These are phyloP conservation scores for Isichthys henryi DNA, from an alignment of 2,113 vertebrate genomes.

Conservation along the genomic window DNA sequence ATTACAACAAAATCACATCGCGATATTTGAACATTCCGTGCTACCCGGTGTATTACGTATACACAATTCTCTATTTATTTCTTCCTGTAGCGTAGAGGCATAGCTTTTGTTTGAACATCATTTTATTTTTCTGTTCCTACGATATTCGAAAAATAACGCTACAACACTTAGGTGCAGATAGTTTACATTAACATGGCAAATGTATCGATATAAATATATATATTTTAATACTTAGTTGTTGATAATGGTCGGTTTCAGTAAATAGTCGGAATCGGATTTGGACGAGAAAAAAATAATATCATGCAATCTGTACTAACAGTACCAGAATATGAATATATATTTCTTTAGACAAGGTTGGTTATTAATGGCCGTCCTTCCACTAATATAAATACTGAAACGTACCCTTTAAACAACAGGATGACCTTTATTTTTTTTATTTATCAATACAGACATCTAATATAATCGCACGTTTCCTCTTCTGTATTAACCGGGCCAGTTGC, in stretches of 20 bases:
- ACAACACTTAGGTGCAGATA: not conserved
- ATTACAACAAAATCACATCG: not conserved
- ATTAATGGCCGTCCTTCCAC: not conserved
- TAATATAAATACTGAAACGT: not conserved
- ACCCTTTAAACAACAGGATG: not conserved
- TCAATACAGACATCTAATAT: not conserved
- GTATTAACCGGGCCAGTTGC: not conserved
- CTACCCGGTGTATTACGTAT: not conserved
- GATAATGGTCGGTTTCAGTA: not conserved
- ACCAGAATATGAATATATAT: no score
- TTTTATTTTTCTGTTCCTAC: not conserved
- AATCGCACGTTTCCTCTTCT: not conserved
- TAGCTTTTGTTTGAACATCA: not conserved
- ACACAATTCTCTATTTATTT: not conserved
- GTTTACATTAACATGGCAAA: not conserved
- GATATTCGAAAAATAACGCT: not conserved
- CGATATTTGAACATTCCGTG: not conserved
- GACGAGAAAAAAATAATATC: no score
- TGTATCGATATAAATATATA: not conserved
- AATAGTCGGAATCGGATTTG: not conserved
- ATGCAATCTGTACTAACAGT: no score
- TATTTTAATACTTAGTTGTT: not conserved
- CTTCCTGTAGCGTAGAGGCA: not conserved
- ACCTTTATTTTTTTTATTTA: not conserved
- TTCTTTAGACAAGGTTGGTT: not conserved